phyloP scores from a whole-genome alignment of 2,888 invertebrate genomes.

The Chrysotoxum bicinctum region DNA sequence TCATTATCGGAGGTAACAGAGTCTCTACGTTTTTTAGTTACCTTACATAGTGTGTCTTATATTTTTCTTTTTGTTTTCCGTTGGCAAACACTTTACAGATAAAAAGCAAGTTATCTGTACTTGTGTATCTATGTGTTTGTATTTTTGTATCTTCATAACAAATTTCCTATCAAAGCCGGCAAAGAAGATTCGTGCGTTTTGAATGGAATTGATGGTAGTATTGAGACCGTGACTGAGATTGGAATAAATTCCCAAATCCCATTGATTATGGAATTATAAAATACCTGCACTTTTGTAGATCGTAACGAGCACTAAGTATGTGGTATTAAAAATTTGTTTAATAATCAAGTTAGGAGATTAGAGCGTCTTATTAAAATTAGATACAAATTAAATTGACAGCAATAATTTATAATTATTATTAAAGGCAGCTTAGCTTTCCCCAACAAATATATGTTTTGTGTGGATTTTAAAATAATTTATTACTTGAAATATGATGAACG shows the following conservation, averaged over 20 bases:
- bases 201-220: constrained; percentile 15
- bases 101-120: neutral
- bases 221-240: constrained; percentile 25
- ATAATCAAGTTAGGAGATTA: neutral
- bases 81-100: constrained; percentile 3
- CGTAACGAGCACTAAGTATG: constrained; percentile 23
- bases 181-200: constrained; percentile 12
- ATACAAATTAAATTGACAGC: constrained; percentile 25
- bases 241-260: neutral
- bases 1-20: constrained; percentile 11
- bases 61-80: neutral
- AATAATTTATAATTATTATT: constrained; percentile 7
- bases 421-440: neutral
- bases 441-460: neutral
- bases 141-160: neutral
- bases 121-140: neutral
- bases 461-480: neutral
- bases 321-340: constrained; percentile 19
- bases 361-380: constrained; percentile 16
- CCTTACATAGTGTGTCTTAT: neutral
- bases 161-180: neutral
- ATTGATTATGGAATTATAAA: constrained; percentile 24
- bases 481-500: neutral
- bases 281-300: constrained; percentile 14
- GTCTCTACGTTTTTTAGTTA: neutral